phyloP scores from a whole-genome alignment of 2,797 vertebrate species.

The Enteromius treurensis region DNA sequence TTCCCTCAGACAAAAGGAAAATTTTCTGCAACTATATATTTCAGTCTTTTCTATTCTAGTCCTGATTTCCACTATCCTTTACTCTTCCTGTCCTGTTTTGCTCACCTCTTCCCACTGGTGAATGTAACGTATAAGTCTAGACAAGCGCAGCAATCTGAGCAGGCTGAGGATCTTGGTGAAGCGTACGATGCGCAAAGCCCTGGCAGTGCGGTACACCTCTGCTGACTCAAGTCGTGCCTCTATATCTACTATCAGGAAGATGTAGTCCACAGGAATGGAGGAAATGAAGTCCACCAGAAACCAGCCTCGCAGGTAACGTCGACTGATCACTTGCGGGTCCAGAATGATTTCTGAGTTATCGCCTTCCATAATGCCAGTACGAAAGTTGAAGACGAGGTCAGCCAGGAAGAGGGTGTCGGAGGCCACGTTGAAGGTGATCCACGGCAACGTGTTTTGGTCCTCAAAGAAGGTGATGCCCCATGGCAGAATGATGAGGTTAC shows the following conservation, averaged over 20 bases:
- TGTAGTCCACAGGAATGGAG: conserved; percentile 96
- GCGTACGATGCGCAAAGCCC: conserved; percentile 92
- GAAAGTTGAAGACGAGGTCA: conserved; percentile 95
- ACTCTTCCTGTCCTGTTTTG: background rate
- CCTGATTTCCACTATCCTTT: background rate
- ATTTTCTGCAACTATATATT: background rate
- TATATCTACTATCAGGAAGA: conserved; percentile 90
- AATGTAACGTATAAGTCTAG: conserved; percentile 94
- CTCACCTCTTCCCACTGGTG: conserved; percentile 97
- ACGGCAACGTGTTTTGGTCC: conserved; percentile 91
- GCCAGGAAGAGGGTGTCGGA: conserved; percentile 96
- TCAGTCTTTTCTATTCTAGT: background rate
- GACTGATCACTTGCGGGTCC: conserved; percentile 89
- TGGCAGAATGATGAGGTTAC: conserved; percentile 94
- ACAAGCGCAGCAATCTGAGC: conserved; percentile 88
- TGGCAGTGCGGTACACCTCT: conserved; percentile 94
- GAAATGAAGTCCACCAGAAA: conserved; percentile 95
- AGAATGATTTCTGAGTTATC: conserved; percentile 93
- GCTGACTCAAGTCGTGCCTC: conserved; percentile 89
- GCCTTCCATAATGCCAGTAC: conserved; percentile 90
- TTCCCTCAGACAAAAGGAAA: background rate
- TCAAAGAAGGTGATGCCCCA: conserved; percentile 99
- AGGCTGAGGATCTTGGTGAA: conserved; percentile 97
- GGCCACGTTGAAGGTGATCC: conserved; percentile 95
- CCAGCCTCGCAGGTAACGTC: conserved; percentile 91